Evolutionary conservation across 2,888 invertebrate genomes (phyloP), one percentile per base, ranked within the genome.

Genomic region (Thereva unica): DNA sequence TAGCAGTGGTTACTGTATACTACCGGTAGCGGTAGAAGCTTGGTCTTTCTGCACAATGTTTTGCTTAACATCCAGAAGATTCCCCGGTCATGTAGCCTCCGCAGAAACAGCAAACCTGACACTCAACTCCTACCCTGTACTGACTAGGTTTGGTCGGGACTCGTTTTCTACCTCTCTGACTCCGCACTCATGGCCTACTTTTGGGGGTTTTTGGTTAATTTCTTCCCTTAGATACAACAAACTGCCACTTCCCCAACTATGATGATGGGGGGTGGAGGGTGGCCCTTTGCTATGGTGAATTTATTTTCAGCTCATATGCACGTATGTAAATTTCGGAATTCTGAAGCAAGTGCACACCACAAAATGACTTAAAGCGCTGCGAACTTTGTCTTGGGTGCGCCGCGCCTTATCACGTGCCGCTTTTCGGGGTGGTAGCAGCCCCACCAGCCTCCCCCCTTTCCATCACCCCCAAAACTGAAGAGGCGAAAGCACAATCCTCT

Each of bases 281-380:
- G 23, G 23, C 23, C 23, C 2, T 53, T 9, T 6, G 37, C 52
- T 10, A 37, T 9, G n/a, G 53, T 52, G 52, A 53, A 64, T 64
- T 64, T 53, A 53, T 64, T 53, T 52, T 34, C 40, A 37, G 64
- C 45, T 53, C 64, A 64, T 64, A 54, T 64, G 64, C 37, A 64
- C 54, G 64, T 54, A 64, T 64, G 64, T 50, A 64, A 54, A 64
- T 64, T 64, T 10, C 45, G 38, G 53, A 38, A 54, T 45, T 49
- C 45, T 37, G 23, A 23, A 23, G 23, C 23, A 23, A 23, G 23
- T 23, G 23, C 49, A 45, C 59, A 47, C 59, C 59, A 59, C 59
- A 59, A 59, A 59, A 59, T 59, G 59, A 59, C 59, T 59, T 59
- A 59, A 59, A 59, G 59, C 38, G 59, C 38, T 59, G 47, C 59